Evolutionary conservation across 2,797 vertebrate genomes (phyloP).

Genomic region (Tapera naevia): DNA sequence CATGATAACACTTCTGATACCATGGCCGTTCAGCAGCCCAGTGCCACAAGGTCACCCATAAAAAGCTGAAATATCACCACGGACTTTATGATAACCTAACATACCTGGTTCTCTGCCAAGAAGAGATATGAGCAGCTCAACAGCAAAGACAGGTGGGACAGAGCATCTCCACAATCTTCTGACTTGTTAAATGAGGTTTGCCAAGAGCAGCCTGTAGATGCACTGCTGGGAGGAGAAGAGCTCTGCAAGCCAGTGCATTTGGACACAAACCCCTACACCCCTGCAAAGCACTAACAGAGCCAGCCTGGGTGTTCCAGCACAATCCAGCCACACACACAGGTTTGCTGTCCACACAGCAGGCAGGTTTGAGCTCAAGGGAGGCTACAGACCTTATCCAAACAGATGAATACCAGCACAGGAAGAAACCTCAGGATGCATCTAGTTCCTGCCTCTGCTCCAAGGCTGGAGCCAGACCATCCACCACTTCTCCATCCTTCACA

Average conservation of each 20-base stretch:
- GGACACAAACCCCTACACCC: background rate
- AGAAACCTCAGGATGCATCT: accelerated
- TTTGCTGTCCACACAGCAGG: background rate
- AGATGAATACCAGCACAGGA: too few species aligned
- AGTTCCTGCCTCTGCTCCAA: background rate
- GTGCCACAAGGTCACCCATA: background rate
- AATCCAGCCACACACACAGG: background rate
- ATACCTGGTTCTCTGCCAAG: background rate
- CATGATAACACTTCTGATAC: accelerated
- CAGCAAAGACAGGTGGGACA: background rate
- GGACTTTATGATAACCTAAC: background rate
- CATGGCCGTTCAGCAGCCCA: background rate
- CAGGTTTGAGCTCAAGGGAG: background rate
- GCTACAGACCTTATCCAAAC: background rate
- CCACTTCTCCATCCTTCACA: background rate
- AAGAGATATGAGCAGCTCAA: background rate
- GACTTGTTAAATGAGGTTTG: background rate
- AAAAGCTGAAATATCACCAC: background rate
- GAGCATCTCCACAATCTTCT: background rate
- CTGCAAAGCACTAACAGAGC: background rate
- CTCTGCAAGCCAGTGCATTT: background rate
- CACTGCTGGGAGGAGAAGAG: background rate
- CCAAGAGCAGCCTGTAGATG: background rate
- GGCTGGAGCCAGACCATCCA: background rate
- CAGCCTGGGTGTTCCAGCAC: background rate